phyloP scores from a whole-genome alignment of 2,888 invertebrate genomes.

The Eutolmus rufibarbis region DNA sequence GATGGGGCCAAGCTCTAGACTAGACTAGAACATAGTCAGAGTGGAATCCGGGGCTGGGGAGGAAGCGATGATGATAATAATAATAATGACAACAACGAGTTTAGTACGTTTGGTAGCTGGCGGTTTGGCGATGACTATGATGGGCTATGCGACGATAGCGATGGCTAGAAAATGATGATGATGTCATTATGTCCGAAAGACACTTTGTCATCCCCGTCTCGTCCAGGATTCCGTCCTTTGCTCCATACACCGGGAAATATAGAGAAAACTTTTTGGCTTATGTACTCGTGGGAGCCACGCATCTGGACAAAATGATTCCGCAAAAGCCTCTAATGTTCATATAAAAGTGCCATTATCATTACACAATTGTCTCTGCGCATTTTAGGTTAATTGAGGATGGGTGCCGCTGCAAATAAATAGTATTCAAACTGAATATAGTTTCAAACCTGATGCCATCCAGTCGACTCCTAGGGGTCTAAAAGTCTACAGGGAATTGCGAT shows the following conservation, averaged over 20 bases:
- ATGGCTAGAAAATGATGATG: constrained; percentile 14
- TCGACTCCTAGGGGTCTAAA: neutral
- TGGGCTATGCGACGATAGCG: neutral
- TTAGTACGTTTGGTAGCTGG: neutral
- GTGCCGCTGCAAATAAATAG: neutral
- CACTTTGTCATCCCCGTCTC: neutral
- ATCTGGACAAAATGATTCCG: neutral
- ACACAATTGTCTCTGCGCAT: neutral
- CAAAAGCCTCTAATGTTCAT: neutral
- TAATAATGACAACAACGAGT: constrained; percentile 10
- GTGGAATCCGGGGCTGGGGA: no score
- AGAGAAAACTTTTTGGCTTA: neutral
- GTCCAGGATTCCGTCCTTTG: neutral
- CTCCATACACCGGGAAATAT: neutral
- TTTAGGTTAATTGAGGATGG: neutral
- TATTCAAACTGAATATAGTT: neutral
- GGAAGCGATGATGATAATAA: neutral
- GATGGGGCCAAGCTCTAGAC: neutral
- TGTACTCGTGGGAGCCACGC: neutral
- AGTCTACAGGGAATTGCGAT: neutral
- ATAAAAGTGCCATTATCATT: neutral
- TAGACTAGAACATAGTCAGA: neutral
- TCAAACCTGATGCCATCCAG: neutral
- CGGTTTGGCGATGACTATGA: constrained; percentile 9
- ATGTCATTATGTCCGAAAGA: constrained; percentile 10